phyloP scores from a whole-genome alignment of 2,113 vertebrate species.

The Cromileptes altivelis region DNA sequence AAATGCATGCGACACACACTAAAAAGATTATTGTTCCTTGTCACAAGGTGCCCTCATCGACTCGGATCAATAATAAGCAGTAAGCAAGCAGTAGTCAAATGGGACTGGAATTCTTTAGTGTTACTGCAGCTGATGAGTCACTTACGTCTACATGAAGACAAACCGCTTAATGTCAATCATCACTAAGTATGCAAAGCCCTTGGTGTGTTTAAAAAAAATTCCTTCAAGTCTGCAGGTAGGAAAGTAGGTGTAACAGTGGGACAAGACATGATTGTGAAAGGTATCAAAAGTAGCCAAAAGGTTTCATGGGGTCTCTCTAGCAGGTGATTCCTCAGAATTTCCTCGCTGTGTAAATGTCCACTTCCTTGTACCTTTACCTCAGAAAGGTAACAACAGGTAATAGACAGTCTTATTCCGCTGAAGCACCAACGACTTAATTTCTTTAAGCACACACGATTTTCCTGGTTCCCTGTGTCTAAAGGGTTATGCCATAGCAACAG shows the following conservation, averaged over 20 bases:
- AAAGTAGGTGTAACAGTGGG: background rate
- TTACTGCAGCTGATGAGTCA: conserved; percentile 15
- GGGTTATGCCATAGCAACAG: background rate
- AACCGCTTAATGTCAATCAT: conserved; percentile 18
- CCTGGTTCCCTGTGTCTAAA: too few species aligned
- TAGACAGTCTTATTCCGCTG: background rate
- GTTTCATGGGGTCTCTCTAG: background rate
- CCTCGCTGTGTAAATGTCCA: background rate
- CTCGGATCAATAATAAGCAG: background rate
- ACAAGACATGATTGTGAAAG: background rate
- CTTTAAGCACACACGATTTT: background rate
- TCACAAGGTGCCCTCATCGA: background rate
- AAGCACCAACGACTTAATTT: background rate
- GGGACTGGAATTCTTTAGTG: background rate
- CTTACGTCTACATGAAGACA: background rate
- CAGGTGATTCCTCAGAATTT: background rate
- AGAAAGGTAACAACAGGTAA: background rate
- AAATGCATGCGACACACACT: background rate
- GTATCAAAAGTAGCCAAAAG: background rate
- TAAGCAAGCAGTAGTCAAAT: background rate
- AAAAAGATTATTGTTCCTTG: background rate
- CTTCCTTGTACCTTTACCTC: background rate
- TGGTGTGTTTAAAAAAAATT: conserved; percentile 7
- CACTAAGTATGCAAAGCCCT: background rate
- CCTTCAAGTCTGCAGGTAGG: background rate